Conservation (phyloP, 2,888 invertebrate species). For the Fragum whitleyi region DNA sequence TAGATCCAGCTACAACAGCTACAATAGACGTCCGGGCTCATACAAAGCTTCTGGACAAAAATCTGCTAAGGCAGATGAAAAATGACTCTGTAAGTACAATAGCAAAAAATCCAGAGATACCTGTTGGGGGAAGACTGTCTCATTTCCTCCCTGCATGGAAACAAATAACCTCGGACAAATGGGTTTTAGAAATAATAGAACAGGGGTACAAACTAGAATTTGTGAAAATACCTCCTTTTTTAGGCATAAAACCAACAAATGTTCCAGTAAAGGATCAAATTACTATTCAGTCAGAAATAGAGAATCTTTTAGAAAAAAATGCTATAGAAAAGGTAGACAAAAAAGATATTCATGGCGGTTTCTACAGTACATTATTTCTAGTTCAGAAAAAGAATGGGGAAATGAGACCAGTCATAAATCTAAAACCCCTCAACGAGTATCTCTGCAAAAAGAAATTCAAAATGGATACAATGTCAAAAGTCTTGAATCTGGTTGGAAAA, state of each 20-base stretch:
- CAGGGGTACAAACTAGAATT: too few species aligned
- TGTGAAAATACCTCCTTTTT: conserved; percentile 23
- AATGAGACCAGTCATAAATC: conserved; percentile 48
- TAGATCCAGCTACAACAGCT: not conserved
- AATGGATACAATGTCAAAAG: conserved; percentile 53
- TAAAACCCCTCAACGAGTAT: conserved; percentile 56
- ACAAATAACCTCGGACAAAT: too few species aligned
- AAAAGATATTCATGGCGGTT: conserved; percentile 42
- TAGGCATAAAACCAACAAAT: conserved; percentile 33
- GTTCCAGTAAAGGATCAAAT: conserved; percentile 17
- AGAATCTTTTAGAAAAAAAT: conserved; percentile 37
- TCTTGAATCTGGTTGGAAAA: conserved; percentile 39
- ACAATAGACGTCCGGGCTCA: conserved; percentile 7
- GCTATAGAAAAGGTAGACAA: conserved; percentile 44
- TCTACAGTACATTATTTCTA: conserved; percentile 61
- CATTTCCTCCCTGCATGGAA: conserved; percentile 34
- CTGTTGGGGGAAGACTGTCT: conserved; percentile 41
- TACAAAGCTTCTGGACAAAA: not conserved
- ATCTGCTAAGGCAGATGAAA: conserved; percentile 4
- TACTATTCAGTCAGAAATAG: conserved; percentile 37
- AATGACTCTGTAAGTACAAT: conserved; percentile 48
- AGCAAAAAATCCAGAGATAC: conserved; percentile 46
- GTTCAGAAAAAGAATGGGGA: too few species aligned
- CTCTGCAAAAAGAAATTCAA: conserved; percentile 52
- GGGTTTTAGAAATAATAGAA: too few species aligned